Evolutionary conservation across 1,140 invertebrate species (phyloP).

Genomic region (Anastrepha obliqua): DNA sequence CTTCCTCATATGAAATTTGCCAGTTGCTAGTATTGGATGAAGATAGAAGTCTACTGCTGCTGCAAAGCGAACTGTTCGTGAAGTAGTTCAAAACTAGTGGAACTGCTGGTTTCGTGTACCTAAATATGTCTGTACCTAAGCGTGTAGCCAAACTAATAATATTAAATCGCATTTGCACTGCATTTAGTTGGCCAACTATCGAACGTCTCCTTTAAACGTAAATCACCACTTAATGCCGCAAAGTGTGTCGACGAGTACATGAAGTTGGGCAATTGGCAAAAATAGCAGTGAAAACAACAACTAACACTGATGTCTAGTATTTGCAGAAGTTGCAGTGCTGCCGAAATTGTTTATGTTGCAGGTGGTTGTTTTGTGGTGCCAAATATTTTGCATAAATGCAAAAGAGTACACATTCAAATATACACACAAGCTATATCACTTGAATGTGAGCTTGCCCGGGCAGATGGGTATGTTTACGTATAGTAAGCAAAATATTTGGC

Average conservation of each 20-base stretch:
- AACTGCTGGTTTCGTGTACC: too few relatives aligned
- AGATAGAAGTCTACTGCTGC: too few relatives aligned
- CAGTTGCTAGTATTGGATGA: too few relatives aligned
- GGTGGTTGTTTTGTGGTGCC: constrained; percentile 19
- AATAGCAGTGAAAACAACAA: constrained; percentile 2
- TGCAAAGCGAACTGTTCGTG: too few relatives aligned
- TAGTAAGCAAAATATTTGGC: background rate
- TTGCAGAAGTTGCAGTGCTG: background rate
- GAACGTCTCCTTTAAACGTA: constrained; percentile 2
- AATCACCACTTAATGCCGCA: constrained; percentile 28
- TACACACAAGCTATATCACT: too few relatives aligned
- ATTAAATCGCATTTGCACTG: background rate
- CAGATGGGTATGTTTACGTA: background rate
- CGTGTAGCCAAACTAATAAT: too few relatives aligned
- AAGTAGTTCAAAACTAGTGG: too few relatives aligned
- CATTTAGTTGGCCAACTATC: background rate
- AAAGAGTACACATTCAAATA: too few relatives aligned
- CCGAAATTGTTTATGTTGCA: constrained; percentile 32
- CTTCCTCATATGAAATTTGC: too few relatives aligned
- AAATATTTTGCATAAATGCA: constrained; percentile 36
- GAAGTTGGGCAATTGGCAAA: constrained; percentile 33
- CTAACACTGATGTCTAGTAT: background rate
- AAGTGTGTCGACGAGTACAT: background rate
- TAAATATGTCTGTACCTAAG: background rate
- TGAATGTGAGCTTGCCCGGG: background rate